Evolutionary conservation across 2,888 invertebrate species (phyloP).

Genomic region (Drosophila mettleri): DNA sequence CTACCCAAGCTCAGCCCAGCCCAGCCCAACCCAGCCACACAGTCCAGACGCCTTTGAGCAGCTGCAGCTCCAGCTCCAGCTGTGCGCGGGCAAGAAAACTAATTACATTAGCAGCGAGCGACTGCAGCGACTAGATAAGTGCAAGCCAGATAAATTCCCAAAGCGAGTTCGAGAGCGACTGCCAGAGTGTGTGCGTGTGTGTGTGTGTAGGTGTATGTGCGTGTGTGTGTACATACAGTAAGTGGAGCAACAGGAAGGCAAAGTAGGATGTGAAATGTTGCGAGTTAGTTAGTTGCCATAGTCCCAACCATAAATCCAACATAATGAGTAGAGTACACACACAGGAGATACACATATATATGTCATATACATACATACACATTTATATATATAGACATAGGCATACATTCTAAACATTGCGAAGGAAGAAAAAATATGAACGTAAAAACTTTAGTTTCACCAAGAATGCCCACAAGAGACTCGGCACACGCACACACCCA

Average conservation of each 20-base stretch:
- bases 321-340: slow-evolving; percentile 37
- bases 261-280: slow-evolving; percentile 6
- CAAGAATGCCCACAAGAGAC: slow-evolving; percentile 15
- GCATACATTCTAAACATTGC: slow-evolving; percentile 16
- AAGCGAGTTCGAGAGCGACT: background rate
- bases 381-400: background rate
- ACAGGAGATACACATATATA: slow-evolving; percentile 2
- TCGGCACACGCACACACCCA: background rate
- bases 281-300: slow-evolving; percentile 19
- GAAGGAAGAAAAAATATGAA: background rate
- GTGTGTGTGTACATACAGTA: background rate
- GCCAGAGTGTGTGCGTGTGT: background rate
- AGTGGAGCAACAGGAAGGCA: slow-evolving; percentile 10
- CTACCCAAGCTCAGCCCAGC: too few relatives aligned
- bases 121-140: slow-evolving; percentile 42
- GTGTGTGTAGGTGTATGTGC: background rate
- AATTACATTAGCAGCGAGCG: slow-evolving; percentile 65
- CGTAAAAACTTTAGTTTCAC: slow-evolving; percentile 19
- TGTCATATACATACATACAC: background rate
- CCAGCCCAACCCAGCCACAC: slow-evolving; percentile 9
- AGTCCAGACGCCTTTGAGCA: background rate
- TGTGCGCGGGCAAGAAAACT: slow-evolving; percentile 35
- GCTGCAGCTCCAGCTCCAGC: slow-evolving; percentile 5
- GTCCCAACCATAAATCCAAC: slow-evolving; percentile 33
- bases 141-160: slow-evolving; percentile 24